Percentiles rank a stretch among this genome's conserved stretches.
These are phyloP conservation scores for Herminia tarsipennalis DNA, from an alignment of 2,888 invertebrate genomes.

Conservation along the genomic window DNA sequence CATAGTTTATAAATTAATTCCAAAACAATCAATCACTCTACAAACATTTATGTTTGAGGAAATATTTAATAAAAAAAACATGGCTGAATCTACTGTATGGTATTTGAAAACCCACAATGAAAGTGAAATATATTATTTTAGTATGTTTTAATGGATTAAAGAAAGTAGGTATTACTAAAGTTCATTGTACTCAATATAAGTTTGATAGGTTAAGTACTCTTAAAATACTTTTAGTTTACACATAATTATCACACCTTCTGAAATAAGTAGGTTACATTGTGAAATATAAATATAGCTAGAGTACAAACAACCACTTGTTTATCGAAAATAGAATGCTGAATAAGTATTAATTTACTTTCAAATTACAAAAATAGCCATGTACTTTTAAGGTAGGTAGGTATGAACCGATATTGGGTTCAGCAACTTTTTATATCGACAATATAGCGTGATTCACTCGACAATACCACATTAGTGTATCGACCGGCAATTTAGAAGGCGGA, in stretches of 20 bases:
- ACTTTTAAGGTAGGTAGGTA: conserved; percentile 6
- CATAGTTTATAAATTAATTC: conserved; percentile 44
- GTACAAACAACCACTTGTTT: conserved; percentile 15
- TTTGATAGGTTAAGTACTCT: no score
- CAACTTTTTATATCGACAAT: conserved; percentile 21
- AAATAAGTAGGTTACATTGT: conserved; percentile 10
- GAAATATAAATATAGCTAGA: conserved; percentile 13
- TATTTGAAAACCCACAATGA: no score
- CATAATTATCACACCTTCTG: conserved; percentile 17
- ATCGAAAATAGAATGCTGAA: conserved; percentile 10
- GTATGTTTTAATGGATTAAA: not conserved
- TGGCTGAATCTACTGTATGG: not conserved
- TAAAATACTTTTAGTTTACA: no score
- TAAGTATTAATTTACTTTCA: conserved; percentile 18
- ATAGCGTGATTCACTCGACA: conserved; percentile 36
- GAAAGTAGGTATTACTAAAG: no score
- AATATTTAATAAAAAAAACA: conserved; percentile 9
- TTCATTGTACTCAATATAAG: no score
- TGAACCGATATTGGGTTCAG: conserved; percentile 17
- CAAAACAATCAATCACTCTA: conserved; percentile 24
- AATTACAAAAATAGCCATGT: conserved; percentile 16
- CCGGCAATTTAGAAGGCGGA: conserved; percentile 29
- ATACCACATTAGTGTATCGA: conserved; percentile 35
- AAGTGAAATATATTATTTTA: not conserved
- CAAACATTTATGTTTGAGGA: conserved; percentile 21